A percentile compares a stretch with the other conserved stretches of the same genome.
Conservation (phyloP, 2,888 invertebrate genomes). For the Polymixis flavicincta region DNA sequence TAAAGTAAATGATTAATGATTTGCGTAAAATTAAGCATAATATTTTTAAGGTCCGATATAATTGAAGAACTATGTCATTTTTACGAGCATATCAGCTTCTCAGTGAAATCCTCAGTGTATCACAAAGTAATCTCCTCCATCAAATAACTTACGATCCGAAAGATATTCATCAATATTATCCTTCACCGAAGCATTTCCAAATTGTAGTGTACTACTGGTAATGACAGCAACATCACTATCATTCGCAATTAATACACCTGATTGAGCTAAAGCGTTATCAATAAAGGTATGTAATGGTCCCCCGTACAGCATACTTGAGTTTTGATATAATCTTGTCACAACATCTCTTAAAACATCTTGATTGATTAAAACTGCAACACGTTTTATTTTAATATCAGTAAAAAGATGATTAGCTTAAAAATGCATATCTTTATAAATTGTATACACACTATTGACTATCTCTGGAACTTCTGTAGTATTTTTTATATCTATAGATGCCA, state of each 20-base stretch:
- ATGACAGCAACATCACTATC: constrained; percentile 2
- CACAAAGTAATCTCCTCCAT: too few relatives aligned
- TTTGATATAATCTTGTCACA: constrained; percentile 37
- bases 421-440: constrained; percentile 11
- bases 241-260: constrained; percentile 12
- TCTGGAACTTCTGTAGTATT: constrained; percentile 33
- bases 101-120: too few relatives aligned
- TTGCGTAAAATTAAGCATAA: neutral
- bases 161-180: constrained; percentile 76
- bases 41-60: neutral
- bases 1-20: neutral
- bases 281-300: constrained; percentile 26
- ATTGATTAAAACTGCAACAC: constrained; percentile 54
- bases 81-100: neutral
- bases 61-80: neutral
- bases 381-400: constrained; percentile 28
- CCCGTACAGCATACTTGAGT: constrained; percentile 40
- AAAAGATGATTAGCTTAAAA: neutral
- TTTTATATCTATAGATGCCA: constrained; percentile 8
- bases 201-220: constrained; percentile 23
- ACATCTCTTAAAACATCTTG: constrained; percentile 40
- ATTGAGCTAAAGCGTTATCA: constrained; percentile 8
- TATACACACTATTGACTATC: constrained; percentile 47
- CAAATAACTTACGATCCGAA: constrained; percentile 81
- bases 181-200: constrained; percentile 56